Evolutionary conservation across 1,140 invertebrate species (phyloP).

Genomic region (Hetaerina americana): DNA sequence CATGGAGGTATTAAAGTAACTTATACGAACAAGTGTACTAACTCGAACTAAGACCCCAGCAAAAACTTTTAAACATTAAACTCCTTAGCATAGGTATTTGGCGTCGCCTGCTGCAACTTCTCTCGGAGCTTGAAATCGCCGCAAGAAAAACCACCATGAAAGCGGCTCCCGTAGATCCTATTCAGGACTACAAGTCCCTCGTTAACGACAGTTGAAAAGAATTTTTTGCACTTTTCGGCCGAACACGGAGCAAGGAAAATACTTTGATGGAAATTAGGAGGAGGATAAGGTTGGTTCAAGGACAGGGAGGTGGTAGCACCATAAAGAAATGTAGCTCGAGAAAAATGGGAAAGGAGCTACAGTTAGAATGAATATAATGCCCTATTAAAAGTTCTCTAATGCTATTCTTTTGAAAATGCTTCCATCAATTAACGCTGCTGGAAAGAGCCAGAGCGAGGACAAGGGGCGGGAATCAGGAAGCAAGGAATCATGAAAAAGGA

Average conservation of each 20-base stretch:
- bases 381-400: slow-evolving; percentile 1
- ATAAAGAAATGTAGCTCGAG: too few relatives aligned
- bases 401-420: too few relatives aligned
- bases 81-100: neutral
- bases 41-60: too few relatives aligned
- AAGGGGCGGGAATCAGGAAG: too few relatives aligned
- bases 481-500: too few relatives aligned
- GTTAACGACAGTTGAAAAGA: neutral
- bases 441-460: too few relatives aligned
- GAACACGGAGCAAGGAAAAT: neutral
- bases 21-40: too few relatives aligned
- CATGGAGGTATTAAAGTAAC: too few relatives aligned
- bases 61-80: neutral
- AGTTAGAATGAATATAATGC: neutral
- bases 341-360: neutral
- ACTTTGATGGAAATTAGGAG: neutral
- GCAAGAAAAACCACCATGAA: neutral
- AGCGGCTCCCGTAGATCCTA: neutral
- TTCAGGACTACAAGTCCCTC: neutral
- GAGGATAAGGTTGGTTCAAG: neutral
- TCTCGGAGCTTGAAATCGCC: neutral
- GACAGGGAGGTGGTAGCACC: neutral
- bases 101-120: neutral
- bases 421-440: too few relatives aligned
- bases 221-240: neutral